phyloP scores from a whole-genome alignment of 30 jellyfish, hydroid and myxozoan species.

The Catostylus mosaicus region DNA sequence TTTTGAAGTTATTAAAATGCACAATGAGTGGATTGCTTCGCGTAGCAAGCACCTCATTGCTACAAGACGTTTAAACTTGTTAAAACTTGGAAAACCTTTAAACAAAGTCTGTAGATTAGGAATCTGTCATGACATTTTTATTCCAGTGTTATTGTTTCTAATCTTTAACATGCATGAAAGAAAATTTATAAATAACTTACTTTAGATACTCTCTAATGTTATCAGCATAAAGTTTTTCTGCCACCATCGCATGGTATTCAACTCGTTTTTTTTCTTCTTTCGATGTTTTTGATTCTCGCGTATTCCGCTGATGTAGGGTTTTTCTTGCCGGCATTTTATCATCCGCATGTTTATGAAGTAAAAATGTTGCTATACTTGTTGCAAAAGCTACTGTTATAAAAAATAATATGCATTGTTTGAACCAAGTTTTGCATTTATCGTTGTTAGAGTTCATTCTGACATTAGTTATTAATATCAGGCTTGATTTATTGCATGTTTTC shows the following conservation, averaged over 20 bases:
- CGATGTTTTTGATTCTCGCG: slow-evolving; percentile 18
- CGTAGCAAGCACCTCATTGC: no score
- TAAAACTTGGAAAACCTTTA: no score
- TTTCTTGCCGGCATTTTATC: neutral
- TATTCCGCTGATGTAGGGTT: slow-evolving; percentile 4
- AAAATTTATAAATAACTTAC: slow-evolving; percentile 71
- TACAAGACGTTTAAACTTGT: no score
- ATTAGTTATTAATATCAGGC: neutral
- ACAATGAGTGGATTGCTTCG: no score
- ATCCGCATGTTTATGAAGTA: slow-evolving; percentile 13
- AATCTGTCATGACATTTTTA: no score
- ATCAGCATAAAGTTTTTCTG: slow-evolving; percentile 77
- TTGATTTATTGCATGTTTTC: neutral
- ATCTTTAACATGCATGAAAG: no score
- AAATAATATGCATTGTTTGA: neutral
- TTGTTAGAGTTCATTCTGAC: neutral
- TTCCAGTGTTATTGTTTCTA: no score
- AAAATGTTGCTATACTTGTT: slow-evolving; percentile 17
- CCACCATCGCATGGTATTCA: slow-evolving; percentile 80
- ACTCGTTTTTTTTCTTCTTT: slow-evolving; percentile 64
- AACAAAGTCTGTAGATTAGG: no score
- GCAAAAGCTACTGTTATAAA: slow-evolving; percentile 17
- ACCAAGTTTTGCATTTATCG: neutral
- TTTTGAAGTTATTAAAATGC: no score
- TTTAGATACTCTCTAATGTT: slow-evolving; percentile 65